phyloP scores from a whole-genome alignment of 2,797 vertebrate species.

The Gymnodraco acuticeps region DNA sequence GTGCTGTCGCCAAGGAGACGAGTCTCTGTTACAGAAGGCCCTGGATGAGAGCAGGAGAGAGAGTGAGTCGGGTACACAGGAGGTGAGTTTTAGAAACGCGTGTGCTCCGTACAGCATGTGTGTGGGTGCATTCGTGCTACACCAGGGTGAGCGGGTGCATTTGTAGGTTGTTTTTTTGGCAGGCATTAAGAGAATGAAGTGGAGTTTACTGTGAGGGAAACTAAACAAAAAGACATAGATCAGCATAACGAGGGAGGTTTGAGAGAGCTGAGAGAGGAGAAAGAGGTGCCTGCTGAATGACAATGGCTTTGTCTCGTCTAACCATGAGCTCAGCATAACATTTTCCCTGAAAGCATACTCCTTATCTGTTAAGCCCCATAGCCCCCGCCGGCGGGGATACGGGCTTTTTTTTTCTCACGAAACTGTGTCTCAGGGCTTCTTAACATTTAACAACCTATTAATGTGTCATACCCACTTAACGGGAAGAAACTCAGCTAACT shows the following conservation, averaged over 20 bases:
- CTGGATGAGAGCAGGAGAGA: slow-evolving; percentile 80
- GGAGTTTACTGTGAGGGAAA: slow-evolving; percentile 36
- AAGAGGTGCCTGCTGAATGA: slow-evolving; percentile 53
- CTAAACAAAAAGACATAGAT: slow-evolving; percentile 35
- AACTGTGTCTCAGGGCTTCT: no score
- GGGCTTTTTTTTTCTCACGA: no score
- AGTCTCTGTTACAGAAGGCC: slow-evolving; percentile 77
- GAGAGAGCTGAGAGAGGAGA: slow-evolving; percentile 39
- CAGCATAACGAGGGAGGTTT: slow-evolving; percentile 41
- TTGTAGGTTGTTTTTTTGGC: slow-evolving; percentile 53
- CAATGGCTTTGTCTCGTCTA: slow-evolving; percentile 60
- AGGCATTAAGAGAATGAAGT: slow-evolving; percentile 51
- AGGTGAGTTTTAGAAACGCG: slow-evolving; percentile 75
- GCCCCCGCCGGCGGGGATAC: no score
- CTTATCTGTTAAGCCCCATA: slow-evolving; percentile 38
- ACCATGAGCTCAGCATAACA: slow-evolving; percentile 72
- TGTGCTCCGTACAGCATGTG: slow-evolving; percentile 11
- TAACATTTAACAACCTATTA: no score
- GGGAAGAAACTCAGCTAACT: no score
- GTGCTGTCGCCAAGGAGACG: slow-evolving; percentile 81
- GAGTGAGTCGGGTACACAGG: slow-evolving; percentile 73
- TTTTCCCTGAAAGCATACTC: slow-evolving; percentile 56
- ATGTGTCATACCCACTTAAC: no score
- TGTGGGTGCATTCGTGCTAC: slow-evolving; percentile 44
- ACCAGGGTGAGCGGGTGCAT: slow-evolving; percentile 43